Base-by-base conservation (phyloP, 2,113 vertebrate genomes). In the Dissostichus mawsoni region DNA sequence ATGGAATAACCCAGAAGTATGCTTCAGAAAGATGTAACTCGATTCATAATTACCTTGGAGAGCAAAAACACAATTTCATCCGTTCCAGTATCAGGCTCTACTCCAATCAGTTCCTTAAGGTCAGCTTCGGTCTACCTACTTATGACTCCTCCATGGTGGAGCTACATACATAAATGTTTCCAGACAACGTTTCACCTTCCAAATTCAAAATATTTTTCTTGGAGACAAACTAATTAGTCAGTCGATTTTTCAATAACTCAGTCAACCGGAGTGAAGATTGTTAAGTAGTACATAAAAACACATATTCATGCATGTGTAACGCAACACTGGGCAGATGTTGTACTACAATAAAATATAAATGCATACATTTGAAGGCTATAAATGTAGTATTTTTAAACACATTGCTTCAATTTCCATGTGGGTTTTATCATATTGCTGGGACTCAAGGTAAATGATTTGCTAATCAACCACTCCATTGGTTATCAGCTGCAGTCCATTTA, bases 31-130 rank as follows among this genome's bases (percentile, higher is more conserved):
- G 47, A 51, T 65, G 44, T 23, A 65, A 65, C 20, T 9, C 23
- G 23, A 51, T 33, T 2, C 18, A 51, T 51, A 67, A 12, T 67
- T 33, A 33, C 65, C 51, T 10, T 16, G 25, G 25, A 52, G 48
- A 33, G 8, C 47, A 33, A 18, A 5, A 67, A 51, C 14, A 67
- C 23, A 29, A 33, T 33, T 33, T 23, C 12, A 23, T 52, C 25
- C 7, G n/a, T 51, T 67, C 29, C 9, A 29, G 2, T 23, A 51
- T 11, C 64, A 66, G 14, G 50, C 45, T 29, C 14, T 51, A n/a
- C 12, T 48, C 44, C 62, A 47, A 23, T 25, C 62, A 64, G 41
- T 25, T 23, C 62, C n/a, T 18, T 80, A 76, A 72, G 53, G 45
- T 69, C 64, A 74, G 64, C 53, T 36, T 23, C 4, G 0, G 9